phyloP scores from a whole-genome alignment of 2,888 invertebrate genomes.

The Plagiodera versicolora region DNA sequence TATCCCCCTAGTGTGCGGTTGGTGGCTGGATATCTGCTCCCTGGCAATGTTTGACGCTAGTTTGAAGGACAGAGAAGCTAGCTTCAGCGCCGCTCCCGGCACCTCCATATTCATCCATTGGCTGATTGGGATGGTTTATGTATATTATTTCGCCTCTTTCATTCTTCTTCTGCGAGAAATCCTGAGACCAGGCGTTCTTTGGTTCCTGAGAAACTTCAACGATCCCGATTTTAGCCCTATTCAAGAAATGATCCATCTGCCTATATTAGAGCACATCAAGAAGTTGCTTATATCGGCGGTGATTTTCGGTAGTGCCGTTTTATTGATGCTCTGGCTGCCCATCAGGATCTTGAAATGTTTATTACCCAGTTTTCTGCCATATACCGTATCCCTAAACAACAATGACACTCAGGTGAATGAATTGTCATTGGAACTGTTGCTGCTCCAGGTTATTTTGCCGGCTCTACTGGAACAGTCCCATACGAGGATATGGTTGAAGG shows the following conservation, averaged over 20 bases:
- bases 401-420: slow-evolving; percentile 90
- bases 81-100: slow-evolving; percentile 89
- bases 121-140: slow-evolving; percentile 98
- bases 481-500: slow-evolving; percentile 90
- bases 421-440: slow-evolving; percentile 86
- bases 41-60: slow-evolving; percentile 89
- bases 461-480: slow-evolving; percentile 96
- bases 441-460: slow-evolving; percentile 92
- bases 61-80: slow-evolving; percentile 82
- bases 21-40: slow-evolving; percentile 99
- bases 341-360: slow-evolving; percentile 79
- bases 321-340: slow-evolving; percentile 96
- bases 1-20: slow-evolving; percentile 94
- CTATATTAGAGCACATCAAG: slow-evolving; percentile 87
- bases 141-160: slow-evolving; percentile 98
- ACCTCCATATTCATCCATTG: slow-evolving; percentile 98
- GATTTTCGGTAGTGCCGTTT: slow-evolving; percentile 93
- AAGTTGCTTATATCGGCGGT: slow-evolving; percentile 91
- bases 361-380: slow-evolving; percentile 90
- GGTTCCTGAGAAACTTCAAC: slow-evolving; percentile 97
- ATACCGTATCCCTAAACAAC: slow-evolving; percentile 82
- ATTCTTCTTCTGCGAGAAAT: slow-evolving; percentile 91
- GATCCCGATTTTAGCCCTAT: slow-evolving; percentile 99
- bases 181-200: slow-evolving; percentile 92
- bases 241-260: slow-evolving; percentile 98